Evolutionary conservation across 1,140 invertebrate genomes (phyloP).

Genomic region (Caenorhabditis brenneri): DNA sequence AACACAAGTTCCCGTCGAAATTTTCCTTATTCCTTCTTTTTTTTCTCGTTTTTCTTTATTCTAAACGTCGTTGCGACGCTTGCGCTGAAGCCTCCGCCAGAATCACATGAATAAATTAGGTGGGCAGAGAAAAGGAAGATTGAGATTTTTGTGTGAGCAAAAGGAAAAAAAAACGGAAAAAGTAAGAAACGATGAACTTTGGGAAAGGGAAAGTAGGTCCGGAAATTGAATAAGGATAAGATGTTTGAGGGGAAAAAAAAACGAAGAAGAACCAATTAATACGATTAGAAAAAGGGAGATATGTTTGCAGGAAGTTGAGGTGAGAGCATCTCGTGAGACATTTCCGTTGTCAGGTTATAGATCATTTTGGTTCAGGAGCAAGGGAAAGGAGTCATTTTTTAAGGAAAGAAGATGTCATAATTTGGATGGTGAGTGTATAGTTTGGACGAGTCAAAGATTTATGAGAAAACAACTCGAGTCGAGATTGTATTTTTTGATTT

Average conservation of each 20-base stretch:
- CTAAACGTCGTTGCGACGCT: slow-evolving; percentile 8
- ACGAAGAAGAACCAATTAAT: background rate
- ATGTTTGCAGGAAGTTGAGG: slow-evolving; percentile 12
- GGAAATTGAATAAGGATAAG: slow-evolving; percentile 19
- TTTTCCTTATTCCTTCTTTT: background rate
- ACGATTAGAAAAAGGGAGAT: slow-evolving; percentile 1
- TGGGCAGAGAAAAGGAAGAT: background rate
- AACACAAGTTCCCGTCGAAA: slow-evolving; percentile 7
- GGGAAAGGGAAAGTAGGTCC: background rate
- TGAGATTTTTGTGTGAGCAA: background rate
- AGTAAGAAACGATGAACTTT: background rate
- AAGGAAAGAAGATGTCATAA: background rate
- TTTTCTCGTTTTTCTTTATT: background rate
- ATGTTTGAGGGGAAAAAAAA: background rate
- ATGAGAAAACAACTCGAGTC: background rate
- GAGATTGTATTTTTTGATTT: too few species aligned
- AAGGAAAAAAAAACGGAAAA: background rate
- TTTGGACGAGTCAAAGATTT: background rate
- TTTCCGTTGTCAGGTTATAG: slow-evolving; percentile 9
- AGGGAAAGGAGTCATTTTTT: background rate
- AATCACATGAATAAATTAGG: slow-evolving; percentile 41
- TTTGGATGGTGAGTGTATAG: background rate
- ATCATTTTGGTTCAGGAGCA: background rate
- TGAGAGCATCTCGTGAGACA: background rate
- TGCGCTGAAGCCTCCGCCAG: background rate